Base-by-base conservation (phyloP, 1,140 invertebrate genomes). In the Drosophila repleta region DNA sequence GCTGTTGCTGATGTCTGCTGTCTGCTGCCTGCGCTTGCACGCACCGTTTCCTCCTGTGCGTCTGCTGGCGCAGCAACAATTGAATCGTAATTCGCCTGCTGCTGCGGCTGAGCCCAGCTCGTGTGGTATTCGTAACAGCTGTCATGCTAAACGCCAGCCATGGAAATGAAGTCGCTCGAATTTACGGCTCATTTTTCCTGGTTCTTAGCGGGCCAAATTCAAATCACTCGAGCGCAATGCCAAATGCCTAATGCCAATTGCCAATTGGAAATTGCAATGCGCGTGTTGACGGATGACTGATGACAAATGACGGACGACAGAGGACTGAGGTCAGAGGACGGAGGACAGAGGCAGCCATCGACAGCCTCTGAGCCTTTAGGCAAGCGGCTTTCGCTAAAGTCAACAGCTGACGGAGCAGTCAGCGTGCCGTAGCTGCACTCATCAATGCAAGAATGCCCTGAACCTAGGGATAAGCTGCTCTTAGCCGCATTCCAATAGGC, bases 71-170 rank as follows among this genome's bases (percentile, higher is more conserved):
- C 20, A 46, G 48, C 13, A 11, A 29, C 13, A 49, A 49, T 26
- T 17, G 21, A 21, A 17, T 8, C 24, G 18, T 21, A 8, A 46
- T 11, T 20, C 13, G 13, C 46, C 4, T 15, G 6, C 46, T 29
- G 26, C 26, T 29, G 11, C 17, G 10, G 35, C 20, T 39, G n/a
- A 15, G 35, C 8, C 20, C 3, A 15, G 37, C 37, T 24, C 1
- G 3, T 17, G 32, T 17, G 41, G 29, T 70, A 64, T 64, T 64
- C 61, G 32, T 17, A 48, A 64, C 43, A 64, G 55, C 45, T 64
- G 52, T 52, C 58, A 68, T 45, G 62, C 46, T 53, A 53, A 57
- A 17, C 29, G 39, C 24, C 20, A 26, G 18, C 11, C 24, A 37
- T 45, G 35, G 17, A 52, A 63, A 64, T 64, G 43, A 64, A 49